Conservation (phyloP, 2,113 vertebrate species). For the Cyanistes caeruleus region DNA sequence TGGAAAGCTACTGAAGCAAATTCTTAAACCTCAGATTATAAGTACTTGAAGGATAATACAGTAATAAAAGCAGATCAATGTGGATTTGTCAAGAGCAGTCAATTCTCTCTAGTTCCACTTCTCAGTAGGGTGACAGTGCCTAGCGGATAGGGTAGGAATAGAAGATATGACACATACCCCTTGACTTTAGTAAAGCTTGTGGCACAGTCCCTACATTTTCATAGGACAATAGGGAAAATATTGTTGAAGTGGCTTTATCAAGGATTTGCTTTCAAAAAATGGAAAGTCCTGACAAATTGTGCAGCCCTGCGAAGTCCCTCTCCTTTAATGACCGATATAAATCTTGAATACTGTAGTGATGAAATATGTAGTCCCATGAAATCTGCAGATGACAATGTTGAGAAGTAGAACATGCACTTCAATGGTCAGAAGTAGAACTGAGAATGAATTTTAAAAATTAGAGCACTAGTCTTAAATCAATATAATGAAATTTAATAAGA, state of each 20-base stretch:
- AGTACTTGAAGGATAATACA: neutral
- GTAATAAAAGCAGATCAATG: neutral
- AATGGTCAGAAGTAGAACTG: neutral
- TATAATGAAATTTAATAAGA: neutral
- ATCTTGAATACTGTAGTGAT: neutral
- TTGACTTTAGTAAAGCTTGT: neutral
- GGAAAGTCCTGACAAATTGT: neutral
- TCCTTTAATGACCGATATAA: neutral
- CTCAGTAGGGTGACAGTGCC: neutral
- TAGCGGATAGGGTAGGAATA: neutral
- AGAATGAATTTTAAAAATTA: neutral
- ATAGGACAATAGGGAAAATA: neutral
- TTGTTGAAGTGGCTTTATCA: neutral
- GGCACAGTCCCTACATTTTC: neutral
- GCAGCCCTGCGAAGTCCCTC: neutral
- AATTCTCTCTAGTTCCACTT: neutral
- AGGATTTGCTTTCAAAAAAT: neutral
- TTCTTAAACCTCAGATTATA: neutral
- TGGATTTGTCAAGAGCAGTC: neutral
- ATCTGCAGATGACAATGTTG: neutral
- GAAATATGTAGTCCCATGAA: neutral
- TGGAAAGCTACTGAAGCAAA: neutral
- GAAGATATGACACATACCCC: accelerated
- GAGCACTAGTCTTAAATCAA: neutral
- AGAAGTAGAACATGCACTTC: neutral